These are phyloP conservation scores for Hypocryptadius cinnamomeus DNA, from an alignment of 2,113 vertebrate genomes.

Conservation along the genomic window DNA sequence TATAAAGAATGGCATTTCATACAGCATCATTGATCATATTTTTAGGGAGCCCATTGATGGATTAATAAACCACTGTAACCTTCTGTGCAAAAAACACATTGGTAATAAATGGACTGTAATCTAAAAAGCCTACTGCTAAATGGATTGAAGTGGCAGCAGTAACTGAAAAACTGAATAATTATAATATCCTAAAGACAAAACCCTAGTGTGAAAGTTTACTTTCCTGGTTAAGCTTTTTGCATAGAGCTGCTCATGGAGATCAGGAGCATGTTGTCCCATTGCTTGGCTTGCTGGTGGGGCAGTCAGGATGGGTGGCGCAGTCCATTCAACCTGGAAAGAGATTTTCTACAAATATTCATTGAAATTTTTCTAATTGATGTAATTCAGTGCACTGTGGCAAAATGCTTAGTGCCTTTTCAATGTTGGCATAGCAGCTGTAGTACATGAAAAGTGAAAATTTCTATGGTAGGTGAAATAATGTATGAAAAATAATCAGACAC, in stretches of 20 bases:
- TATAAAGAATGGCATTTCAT: slow-evolving; percentile 65
- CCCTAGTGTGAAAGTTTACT: background rate
- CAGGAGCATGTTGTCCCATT: background rate
- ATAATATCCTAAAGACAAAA: background rate
- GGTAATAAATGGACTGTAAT: slow-evolving; percentile 68
- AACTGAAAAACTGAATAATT: slow-evolving; percentile 44
- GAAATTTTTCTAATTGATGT: background rate
- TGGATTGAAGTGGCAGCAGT: slow-evolving; percentile 58
- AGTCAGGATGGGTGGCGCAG: background rate
- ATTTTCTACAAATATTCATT: background rate
- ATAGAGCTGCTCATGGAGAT: background rate
- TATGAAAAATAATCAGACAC: background rate
- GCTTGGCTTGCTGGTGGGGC: background rate
- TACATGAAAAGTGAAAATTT: background rate
- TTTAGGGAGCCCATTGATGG: slow-evolving; percentile 66
- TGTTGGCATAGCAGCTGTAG: background rate
- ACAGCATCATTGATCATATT: slow-evolving; percentile 57
- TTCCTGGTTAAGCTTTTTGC: background rate
- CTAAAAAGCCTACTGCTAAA: slow-evolving; percentile 63
- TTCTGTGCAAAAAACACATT: slow-evolving; percentile 65
- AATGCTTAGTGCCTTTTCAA: background rate
- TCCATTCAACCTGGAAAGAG: background rate
- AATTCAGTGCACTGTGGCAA: background rate
- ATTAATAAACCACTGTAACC: slow-evolving; percentile 69
- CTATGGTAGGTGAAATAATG: background rate